Percentiles rank a stretch among this genome's conserved stretches.
Evolutionary conservation across 1,140 invertebrate species (phyloP).

Genomic region (Drosophila serrata): DNA sequence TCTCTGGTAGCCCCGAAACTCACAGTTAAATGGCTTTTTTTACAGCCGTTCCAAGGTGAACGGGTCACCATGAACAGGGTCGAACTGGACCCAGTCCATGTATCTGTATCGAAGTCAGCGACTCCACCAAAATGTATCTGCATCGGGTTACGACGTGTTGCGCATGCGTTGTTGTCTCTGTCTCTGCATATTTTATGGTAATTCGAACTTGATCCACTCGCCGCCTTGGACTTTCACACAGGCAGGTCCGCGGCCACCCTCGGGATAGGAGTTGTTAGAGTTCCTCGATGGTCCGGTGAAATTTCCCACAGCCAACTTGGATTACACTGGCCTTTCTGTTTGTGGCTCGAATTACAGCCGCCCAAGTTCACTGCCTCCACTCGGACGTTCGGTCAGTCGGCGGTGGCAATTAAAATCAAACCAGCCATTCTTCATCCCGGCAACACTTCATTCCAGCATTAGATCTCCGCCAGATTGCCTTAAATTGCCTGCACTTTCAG

Average conservation of each 20-base stretch:
- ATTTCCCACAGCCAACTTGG: conserved; percentile 68
- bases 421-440: conserved; percentile 42
- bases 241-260: conserved; percentile 10
- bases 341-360: conserved; percentile 58
- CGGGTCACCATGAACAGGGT: conserved; percentile 45
- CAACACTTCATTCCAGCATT: conserved; percentile 46
- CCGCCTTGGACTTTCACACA: conserved; percentile 60
- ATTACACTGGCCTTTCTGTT: conserved; percentile 60
- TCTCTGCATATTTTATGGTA: conserved; percentile 77
- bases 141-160: conserved; percentile 69
- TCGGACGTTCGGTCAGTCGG: conserved; percentile 20
- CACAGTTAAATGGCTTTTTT: conserved; percentile 48
- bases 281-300: conserved; percentile 42
- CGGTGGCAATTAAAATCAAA: conserved; percentile 64
- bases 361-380: conserved; percentile 66
- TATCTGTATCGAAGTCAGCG: conserved; percentile 43
- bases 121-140: conserved; percentile 34
- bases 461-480: conserved; percentile 37
- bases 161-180: conserved; percentile 73
- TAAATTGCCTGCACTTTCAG: conserved; percentile 39
- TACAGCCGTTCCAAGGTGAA: conserved; percentile 61
- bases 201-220: conserved; percentile 62
- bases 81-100: conserved; percentile 28
- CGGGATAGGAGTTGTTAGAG: conserved; percentile 7
- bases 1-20: conserved; percentile 55